phyloP scores from a whole-genome alignment of 2,113 vertebrate genomes.

The Myotis yumanensis region DNA sequence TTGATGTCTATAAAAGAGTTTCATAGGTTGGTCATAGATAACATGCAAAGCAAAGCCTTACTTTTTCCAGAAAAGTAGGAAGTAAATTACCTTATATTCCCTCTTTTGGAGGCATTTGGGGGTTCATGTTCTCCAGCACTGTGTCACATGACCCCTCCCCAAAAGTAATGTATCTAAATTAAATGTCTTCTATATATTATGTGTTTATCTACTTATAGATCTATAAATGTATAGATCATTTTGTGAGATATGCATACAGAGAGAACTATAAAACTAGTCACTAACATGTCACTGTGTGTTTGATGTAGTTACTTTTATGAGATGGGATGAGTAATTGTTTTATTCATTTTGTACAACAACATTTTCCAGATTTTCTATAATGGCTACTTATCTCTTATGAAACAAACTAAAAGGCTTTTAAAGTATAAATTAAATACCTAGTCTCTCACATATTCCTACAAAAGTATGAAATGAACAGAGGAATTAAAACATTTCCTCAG shows the following conservation, averaged over 20 bases:
- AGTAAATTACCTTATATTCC: neutral
- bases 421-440: neutral
- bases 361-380: constrained; percentile 20
- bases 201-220: neutral
- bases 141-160: neutral
- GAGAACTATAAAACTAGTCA: neutral
- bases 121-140: neutral
- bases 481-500: neutral
- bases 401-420: neutral
- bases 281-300: neutral
- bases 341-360: neutral
- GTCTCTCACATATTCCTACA: neutral
- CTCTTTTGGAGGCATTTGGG: neutral
- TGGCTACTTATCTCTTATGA: neutral
- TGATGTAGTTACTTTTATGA: neutral
- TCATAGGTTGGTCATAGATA: constrained; percentile 64
- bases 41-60: constrained; percentile 36
- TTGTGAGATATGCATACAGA: neutral
- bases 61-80: neutral
- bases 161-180: neutral
- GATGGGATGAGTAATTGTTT: neutral
- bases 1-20: constrained; percentile 62
- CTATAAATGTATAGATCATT: neutral
- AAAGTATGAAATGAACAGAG: neutral
- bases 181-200: neutral